Conservation (phyloP, 1,140 invertebrate genomes). For the Campoletis sonorensis region DNA sequence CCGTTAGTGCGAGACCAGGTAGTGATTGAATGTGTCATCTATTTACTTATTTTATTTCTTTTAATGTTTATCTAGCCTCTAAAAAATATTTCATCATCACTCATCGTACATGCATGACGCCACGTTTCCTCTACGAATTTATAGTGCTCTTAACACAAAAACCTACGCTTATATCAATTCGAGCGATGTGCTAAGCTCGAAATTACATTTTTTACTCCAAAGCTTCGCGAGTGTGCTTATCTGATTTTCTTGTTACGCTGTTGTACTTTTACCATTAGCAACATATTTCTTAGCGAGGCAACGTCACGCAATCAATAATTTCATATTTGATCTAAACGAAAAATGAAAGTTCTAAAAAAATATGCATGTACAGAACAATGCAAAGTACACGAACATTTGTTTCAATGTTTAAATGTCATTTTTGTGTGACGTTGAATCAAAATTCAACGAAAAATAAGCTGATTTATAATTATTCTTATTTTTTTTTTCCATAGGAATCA, state of each 20-base stretch:
- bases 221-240: background rate
- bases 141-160: too few relatives aligned
- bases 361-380: too few relatives aligned
- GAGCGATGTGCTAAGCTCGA: background rate
- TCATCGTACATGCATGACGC: background rate
- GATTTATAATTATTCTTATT: too few relatives aligned
- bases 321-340: too few relatives aligned
- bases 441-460: too few relatives aligned
- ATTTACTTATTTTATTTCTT: background rate
- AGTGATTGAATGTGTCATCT: background rate
- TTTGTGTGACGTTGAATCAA: too few relatives aligned
- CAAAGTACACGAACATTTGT: too few relatives aligned
- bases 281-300: background rate
- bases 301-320: too few relatives aligned
- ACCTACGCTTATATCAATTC: too few relatives aligned
- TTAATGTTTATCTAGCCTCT: background rate
- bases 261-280: background rate
- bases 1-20: background rate
- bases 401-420: too few relatives aligned
- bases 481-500: too few relatives aligned
- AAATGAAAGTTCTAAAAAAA: too few relatives aligned
- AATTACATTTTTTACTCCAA: background rate
- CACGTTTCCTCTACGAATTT: background rate
- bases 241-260: background rate
- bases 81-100: background rate